Base-by-base conservation (phyloP, 2,113 vertebrate genomes). In the Melanerpes formicivorus region DNA sequence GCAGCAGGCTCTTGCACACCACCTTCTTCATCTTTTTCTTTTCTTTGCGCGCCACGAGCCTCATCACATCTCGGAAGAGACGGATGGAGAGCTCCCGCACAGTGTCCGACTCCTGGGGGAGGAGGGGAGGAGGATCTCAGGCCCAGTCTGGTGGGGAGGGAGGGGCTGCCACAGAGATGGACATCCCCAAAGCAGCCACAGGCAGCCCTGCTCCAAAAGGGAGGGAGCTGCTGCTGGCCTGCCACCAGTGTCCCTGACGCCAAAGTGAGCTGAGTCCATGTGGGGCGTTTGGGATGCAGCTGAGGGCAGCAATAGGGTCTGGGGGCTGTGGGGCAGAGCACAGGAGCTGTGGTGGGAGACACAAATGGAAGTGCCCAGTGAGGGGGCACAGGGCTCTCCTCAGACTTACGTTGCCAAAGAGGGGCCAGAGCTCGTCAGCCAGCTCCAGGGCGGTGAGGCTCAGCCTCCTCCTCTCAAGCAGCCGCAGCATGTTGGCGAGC, bases 41-140 rank as follows among this genome's bases (percentile, higher is more conserved):
- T 13, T 32, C 4, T 0, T 9, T 3, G 2, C 9, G 25, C 18
- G 3, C n/a, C 19, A 7, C 7, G 3, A 64, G 9, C 21, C 4
- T 12, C 48, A 83, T 11, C 4, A 3, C 1, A 1, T 26, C 22
- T 44, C 23, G 48, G 67, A 80, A 56, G 9, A 72, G 29, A 5
- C 0, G 3, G 14, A 84, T 44, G 66, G 94, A 81, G 46, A 66
- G 25, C 25, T 82, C 16, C 29, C 11, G 10, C 34, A 70, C 10
- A 0, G 5, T 3, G 26, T 4, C 18, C 0, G 1, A 9, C 13
- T 73, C 37, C 78, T 6, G 14, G 12, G 29, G 29, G 23, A 72
- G 11, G 14, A 64, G 5, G 17, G 29, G 4, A 59, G 19, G 30
- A 37, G 26, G 10, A 59, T 10, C 22, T 59, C 22, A 79, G 37